Evolutionary conservation across 2,797 vertebrate species (phyloP).

Genomic region (Meriones psammophilus): DNA sequence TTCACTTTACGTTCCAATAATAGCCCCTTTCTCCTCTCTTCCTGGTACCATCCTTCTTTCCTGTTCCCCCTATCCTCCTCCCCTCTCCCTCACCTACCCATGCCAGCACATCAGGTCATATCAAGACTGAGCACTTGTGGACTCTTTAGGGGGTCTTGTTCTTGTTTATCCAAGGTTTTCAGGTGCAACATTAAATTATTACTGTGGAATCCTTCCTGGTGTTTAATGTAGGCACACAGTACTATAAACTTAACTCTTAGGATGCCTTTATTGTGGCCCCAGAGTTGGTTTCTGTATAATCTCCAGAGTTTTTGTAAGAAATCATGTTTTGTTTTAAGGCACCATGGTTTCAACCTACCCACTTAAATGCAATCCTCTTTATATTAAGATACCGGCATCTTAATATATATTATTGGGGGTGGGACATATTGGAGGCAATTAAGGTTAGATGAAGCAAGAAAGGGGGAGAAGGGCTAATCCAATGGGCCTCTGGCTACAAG

Average conservation of each 20-base stretch:
- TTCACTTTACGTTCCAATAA: no score
- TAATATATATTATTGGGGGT: neutral
- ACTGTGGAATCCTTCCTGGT: neutral
- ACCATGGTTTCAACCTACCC: neutral
- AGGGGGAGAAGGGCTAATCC: no score
- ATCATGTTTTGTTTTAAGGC: constrained; percentile 6
- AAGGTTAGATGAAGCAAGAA: neutral
- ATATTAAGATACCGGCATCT: neutral
- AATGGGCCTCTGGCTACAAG: neutral
- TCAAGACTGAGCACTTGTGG: no score
- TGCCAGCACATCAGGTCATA: no score
- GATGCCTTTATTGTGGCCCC: neutral
- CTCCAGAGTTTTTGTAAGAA: constrained; percentile 63
- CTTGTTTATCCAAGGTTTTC: neutral
- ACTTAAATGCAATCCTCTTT: neutral
- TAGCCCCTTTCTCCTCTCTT: no score
- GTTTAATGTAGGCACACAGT: neutral
- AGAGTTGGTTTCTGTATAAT: constrained; percentile 2
- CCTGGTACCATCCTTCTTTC: no score
- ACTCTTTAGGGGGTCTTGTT: no score
- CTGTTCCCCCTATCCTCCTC: no score
- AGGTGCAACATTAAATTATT: neutral
- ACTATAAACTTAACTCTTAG: neutral
- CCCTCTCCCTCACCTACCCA: no score
- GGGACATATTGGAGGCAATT: neutral